Percentiles rank a stretch among this genome's conserved stretches.
These are phyloP conservation scores for Macaria liturata DNA, from an alignment of 2,888 invertebrate species.

Conservation along the genomic window DNA sequence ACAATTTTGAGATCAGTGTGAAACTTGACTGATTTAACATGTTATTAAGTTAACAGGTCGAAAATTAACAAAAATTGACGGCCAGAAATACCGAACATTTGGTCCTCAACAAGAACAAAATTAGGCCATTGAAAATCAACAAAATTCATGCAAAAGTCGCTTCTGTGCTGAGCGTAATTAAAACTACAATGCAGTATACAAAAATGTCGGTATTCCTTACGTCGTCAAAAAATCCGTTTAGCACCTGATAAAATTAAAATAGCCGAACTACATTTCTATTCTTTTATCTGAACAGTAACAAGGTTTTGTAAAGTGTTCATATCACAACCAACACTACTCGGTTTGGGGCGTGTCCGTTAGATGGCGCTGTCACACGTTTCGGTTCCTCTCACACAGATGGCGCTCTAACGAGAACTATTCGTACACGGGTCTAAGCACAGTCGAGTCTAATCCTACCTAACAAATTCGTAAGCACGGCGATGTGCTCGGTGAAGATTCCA, in stretches of 20 bases:
- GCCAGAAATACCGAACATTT: conserved; percentile 60
- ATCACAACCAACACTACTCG: conserved; percentile 70
- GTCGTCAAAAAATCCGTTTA: conserved; percentile 46
- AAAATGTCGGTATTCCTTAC: conserved; percentile 61
- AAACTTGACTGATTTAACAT: conserved; percentile 52
- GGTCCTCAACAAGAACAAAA: conserved; percentile 40
- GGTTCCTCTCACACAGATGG: conserved; percentile 43
- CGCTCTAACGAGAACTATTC: conserved; percentile 40
- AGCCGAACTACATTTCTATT: conserved; percentile 35
- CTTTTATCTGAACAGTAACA: conserved; percentile 46
- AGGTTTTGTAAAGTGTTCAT: conserved; percentile 43
- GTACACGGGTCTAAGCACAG: conserved; percentile 28
- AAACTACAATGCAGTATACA: conserved; percentile 35
- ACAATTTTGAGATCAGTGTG: conserved; percentile 77
- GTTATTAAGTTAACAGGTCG: conserved; percentile 33
- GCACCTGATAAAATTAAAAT: conserved; percentile 54
- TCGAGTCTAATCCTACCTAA: conserved; percentile 28
- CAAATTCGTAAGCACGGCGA: conserved; percentile 30
- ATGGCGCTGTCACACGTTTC: conserved; percentile 47
- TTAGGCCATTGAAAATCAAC: conserved; percentile 37
- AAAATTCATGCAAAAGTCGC: conserved; percentile 44
- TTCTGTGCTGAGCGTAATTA: conserved; percentile 29
- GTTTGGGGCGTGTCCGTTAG: conserved; percentile 49
- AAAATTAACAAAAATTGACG: conserved; percentile 36
- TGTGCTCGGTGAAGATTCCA: conserved; percentile 40